Percentiles rank a stretch among this genome's conserved stretches.
Evolutionary conservation across 2,888 invertebrate species (phyloP).

Genomic region (Cataglyphis rosenhaueri): DNA sequence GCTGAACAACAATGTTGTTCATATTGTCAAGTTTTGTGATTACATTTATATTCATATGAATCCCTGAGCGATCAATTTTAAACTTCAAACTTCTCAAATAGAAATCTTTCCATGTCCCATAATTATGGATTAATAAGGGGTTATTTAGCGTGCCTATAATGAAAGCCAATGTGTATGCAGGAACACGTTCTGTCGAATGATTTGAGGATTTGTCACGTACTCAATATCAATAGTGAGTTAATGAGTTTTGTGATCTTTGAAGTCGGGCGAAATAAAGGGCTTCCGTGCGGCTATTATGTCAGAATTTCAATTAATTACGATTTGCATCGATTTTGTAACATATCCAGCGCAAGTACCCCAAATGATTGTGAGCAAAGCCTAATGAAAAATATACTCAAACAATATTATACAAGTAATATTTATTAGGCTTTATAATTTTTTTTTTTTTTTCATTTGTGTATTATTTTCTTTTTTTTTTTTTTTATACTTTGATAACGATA

Average conservation of each 20-base stretch:
- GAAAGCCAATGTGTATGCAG: constrained; percentile 39
- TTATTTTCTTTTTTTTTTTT: neutral
- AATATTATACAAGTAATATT: neutral
- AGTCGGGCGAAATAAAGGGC: constrained; percentile 26
- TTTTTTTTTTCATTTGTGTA: neutral
- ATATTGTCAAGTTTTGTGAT: neutral
- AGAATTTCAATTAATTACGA: constrained; percentile 25
- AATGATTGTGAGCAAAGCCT: neutral
- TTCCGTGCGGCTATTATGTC: neutral
- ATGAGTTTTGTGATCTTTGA: constrained; percentile 46
- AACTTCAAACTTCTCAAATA: constrained; percentile 8
- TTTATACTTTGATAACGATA: neutral
- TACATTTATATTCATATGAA: neutral
- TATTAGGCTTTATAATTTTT: neutral
- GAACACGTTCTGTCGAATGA: constrained; percentile 30
- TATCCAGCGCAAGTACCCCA: neutral
- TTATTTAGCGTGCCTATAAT: constrained; percentile 15
- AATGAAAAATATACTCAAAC: constrained; percentile 6
- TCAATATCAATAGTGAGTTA: constrained; percentile 53
- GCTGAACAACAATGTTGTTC: neutral
- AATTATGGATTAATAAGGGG: neutral
- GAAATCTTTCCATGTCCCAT: neutral
- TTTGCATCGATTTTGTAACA: neutral
- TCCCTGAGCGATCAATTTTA: neutral
- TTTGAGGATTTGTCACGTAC: constrained; percentile 56